Evolutionary conservation across 2,888 invertebrate species (phyloP).

Genomic region (Auanema sp.): DNA sequence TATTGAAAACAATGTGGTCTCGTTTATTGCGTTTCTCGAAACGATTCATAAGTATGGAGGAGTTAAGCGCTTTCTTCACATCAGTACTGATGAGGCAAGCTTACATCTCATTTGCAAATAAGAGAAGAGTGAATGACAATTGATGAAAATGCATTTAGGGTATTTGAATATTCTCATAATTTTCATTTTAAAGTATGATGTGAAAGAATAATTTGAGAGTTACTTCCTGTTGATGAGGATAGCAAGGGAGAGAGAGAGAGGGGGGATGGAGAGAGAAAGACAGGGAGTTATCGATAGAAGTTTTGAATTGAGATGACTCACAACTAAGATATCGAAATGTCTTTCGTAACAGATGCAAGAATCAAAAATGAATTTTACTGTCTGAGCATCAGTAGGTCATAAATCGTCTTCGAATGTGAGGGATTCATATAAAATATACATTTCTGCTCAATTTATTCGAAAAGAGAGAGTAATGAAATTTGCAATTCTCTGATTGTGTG

Average conservation of each 20-base stretch:
- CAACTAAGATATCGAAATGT: too few species aligned
- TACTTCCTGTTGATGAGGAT: too few species aligned
- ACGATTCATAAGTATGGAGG: slow-evolving; percentile 50
- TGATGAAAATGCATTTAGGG: background rate
- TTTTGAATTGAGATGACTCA: too few species aligned
- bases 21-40: slow-evolving; percentile 58
- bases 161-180: background rate
- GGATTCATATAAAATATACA: background rate
- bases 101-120: too few species aligned
- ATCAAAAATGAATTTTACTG: too few species aligned
- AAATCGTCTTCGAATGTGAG: slow-evolving; percentile 1
- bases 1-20: slow-evolving; percentile 59
- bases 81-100: slow-evolving; percentile 58
- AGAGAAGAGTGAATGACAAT: too few species aligned
- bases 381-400: background rate
- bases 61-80: slow-evolving; percentile 56
- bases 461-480: background rate
- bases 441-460: background rate
- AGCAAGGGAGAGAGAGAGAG: too few species aligned
- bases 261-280: too few species aligned
- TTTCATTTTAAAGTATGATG: too few species aligned
- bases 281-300: too few species aligned
- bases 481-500: background rate
- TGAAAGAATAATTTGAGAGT: too few species aligned
- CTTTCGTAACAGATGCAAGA: too few species aligned